Evolutionary conservation across 2,888 invertebrate species (phyloP).

Genomic region (Polydrusus pterygomalis): DNA sequence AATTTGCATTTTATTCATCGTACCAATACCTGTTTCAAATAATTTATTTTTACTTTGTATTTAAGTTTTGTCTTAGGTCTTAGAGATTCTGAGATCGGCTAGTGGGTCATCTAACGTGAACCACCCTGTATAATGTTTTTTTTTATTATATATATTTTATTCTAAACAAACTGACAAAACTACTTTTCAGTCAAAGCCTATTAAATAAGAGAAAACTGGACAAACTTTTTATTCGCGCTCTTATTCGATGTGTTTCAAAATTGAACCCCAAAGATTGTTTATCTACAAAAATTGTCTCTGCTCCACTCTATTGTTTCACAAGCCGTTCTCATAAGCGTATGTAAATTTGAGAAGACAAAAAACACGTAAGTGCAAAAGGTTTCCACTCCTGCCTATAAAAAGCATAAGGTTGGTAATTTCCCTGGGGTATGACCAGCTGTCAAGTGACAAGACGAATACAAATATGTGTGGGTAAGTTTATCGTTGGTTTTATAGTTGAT

Average conservation of each 20-base stretch:
- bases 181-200: no score
- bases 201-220: neutral
- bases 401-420: conserved; percentile 45
- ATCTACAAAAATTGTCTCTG: conserved; percentile 11
- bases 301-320: conserved; percentile 12
- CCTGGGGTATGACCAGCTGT: conserved; percentile 47
- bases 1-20: no score
- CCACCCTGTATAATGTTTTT: no score
- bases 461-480: conserved; percentile 25
- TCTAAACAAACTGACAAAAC: no score
- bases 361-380: conserved; percentile 40
- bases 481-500: conserved; percentile 12
- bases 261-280: neutral
- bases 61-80: no score
- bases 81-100: no score
- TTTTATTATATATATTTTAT: no score
- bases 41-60: no score
- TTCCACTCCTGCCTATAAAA: conserved; percentile 38
- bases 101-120: no score
- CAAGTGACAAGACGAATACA: conserved; percentile 30
- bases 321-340: conserved; percentile 37
- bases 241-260: neutral
- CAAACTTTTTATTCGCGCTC: neutral
- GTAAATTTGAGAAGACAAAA: conserved; percentile 40
- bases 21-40: no score